A percentile compares a stretch with the other conserved stretches of the same genome.
These are phyloP conservation scores for Sardinella longiceps DNA, from an alignment of 2,797 vertebrate genomes.

Conservation along the genomic window DNA sequence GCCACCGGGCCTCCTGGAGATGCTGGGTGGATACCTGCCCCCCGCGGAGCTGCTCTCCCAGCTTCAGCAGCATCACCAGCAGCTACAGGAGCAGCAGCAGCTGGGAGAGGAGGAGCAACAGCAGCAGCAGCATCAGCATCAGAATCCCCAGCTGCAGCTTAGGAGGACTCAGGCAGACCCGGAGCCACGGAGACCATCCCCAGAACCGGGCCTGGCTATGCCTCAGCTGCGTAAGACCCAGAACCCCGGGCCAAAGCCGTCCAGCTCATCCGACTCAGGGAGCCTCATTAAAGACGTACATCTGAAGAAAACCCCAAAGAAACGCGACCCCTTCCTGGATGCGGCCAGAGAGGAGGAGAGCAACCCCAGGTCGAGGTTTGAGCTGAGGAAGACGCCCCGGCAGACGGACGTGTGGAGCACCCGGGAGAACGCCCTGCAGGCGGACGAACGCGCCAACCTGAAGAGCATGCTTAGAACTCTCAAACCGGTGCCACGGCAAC, in stretches of 20 bases:
- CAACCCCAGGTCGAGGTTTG: conserved; percentile 57
- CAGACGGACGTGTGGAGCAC: conserved; percentile 51
- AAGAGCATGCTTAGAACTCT: conserved; percentile 90
- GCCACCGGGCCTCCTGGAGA: conserved; percentile 87
- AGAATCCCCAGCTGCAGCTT: background rate
- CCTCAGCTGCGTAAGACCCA: conserved; percentile 54
- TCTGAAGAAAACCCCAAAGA: conserved; percentile 80
- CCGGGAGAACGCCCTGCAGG: background rate
- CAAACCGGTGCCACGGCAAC: conserved; percentile 87
- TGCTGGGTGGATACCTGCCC: conserved; percentile 82
- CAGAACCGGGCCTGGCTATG: conserved; percentile 31
- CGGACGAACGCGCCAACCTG: conserved; percentile 84
- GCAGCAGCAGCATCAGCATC: background rate
- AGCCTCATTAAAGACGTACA: conserved; percentile 79
- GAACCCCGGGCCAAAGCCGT: conserved; percentile 54
- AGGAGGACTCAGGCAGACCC: conserved; percentile 6
- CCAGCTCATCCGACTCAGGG: conserved; percentile 53
- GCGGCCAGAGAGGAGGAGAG: conserved; percentile 59
- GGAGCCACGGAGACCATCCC: conserved; percentile 27
- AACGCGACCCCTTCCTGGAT: conserved; percentile 72
- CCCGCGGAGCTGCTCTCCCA: conserved; percentile 69
- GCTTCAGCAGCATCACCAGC: background rate
- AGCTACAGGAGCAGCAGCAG: background rate
- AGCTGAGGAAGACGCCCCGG: conserved; percentile 69
- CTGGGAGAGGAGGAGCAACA: background rate